Evolutionary conservation across 2,797 vertebrate genomes (phyloP).

Genomic region (Macropodus opercularis): DNA sequence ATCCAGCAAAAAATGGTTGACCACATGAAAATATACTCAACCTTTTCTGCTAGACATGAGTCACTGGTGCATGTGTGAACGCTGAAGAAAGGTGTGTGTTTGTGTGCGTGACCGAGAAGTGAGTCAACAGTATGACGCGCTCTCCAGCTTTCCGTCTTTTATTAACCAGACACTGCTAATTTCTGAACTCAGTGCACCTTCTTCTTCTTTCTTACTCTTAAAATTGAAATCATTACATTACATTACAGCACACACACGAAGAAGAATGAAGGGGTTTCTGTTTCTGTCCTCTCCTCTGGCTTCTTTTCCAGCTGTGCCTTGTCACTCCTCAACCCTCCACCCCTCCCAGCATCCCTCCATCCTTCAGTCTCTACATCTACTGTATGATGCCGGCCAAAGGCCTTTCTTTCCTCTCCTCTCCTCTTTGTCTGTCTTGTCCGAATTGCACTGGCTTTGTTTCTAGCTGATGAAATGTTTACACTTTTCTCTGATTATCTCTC

Average conservation of each 20-base stretch:
- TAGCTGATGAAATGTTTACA: conserved; percentile 35
- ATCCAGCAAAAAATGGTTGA: conserved; percentile 61
- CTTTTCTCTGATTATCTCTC: conserved; percentile 30
- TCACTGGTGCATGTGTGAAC: conserved; percentile 65
- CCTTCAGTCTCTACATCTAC: conserved; percentile 30
- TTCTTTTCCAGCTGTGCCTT: conserved; percentile 35
- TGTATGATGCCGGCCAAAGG: conserved; percentile 41
- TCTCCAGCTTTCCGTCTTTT: conserved; percentile 49
- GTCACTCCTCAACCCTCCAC: conserved; percentile 53
- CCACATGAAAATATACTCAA: conserved; percentile 76
- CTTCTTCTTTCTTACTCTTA: conserved; percentile 24
- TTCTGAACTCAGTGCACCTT: conserved; percentile 59
- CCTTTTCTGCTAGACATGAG: conserved; percentile 76
- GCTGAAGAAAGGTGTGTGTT: conserved; percentile 44
- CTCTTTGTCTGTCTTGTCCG: conserved; percentile 3
- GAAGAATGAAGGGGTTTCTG: conserved; percentile 43
- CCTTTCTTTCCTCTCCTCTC: conserved; percentile 5
- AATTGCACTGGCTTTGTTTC: conserved; percentile 32
- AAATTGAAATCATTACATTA: conserved; percentile 43
- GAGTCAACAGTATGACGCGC: conserved; percentile 64
- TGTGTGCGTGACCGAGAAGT: conserved; percentile 35
- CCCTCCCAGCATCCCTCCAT: conserved; percentile 41
- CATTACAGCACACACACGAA: conserved; percentile 11
- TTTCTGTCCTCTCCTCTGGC: conserved; percentile 36
- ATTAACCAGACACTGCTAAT: conserved; percentile 49